Evolutionary conservation across 2,888 invertebrate species (phyloP), one percentile per base, ranked within the genome.

Genomic region (Drosophila parthenogenetica): DNA sequence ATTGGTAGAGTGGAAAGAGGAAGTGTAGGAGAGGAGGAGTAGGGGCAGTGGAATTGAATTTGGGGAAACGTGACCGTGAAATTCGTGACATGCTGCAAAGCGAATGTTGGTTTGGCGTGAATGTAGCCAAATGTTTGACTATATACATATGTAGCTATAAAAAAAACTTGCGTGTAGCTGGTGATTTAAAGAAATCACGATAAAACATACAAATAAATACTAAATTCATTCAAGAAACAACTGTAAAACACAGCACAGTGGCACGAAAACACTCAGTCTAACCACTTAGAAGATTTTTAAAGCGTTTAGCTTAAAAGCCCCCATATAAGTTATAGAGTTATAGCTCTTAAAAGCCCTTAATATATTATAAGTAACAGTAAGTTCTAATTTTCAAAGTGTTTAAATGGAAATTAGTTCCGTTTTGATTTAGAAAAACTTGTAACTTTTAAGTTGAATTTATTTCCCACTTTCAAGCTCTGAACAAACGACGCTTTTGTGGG

Each of bases 41-140:
- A 37, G n/a, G 14, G 16, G 13, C 37, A 25, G 29, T 14, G 13
- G n/a, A 5, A 8, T 10, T 13, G n/a, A 5, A 8, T 10, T 13
- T 5, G 35, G 51, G 25, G 40, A 64, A 55, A 53, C 86, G 81
- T 81, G 81, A 84, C 81, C 81, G 78, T 82, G 78, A 82, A 82
- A 85, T 68, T 79, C 81, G 85, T 81, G 81, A 84, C 77, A 73
- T 69, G 77, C 45, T 62, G 42, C 65, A 54, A 51, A 55, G 42
- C 54, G 48, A 76, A 69, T 68, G 61, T 35, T 58, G 57, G 29
- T 45, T 51, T 51, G 51, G 61, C 72, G 58, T 75, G 76, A 70
- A 53, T 75, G 67, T 71, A 63, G 39, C 63, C 62, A 67, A 71
- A 75, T 60, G 57, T 63, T 50, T 60, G 25, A 39, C 42, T 51